A percentile compares a stretch with the other conserved stretches of the same genome.
phyloP scores from a whole-genome alignment of 2,888 invertebrate genomes.

The Scelioninae gen. 1 region DNA sequence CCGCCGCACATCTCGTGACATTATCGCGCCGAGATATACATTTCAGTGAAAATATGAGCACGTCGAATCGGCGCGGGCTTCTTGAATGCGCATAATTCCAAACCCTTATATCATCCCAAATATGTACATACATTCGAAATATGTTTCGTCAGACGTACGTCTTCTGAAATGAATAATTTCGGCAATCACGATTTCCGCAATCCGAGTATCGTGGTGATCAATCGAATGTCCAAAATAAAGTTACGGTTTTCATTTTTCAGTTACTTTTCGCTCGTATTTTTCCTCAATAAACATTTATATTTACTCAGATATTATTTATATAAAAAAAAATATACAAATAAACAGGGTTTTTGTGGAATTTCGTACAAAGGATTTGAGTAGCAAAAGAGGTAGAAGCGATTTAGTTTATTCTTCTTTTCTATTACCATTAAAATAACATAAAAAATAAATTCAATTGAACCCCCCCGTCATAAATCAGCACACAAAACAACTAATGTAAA shows the following conservation, averaged over 20 bases:
- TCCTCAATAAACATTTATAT: too few relatives aligned
- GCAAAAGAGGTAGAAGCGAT: too few relatives aligned
- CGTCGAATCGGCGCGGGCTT: slow-evolving; percentile 28
- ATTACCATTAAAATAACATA: too few relatives aligned
- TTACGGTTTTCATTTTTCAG: slow-evolving; percentile 1
- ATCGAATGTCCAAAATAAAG: slow-evolving; percentile 10
- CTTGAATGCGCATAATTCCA: slow-evolving; percentile 54
- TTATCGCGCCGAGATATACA: slow-evolving; percentile 53
- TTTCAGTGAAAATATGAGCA: slow-evolving; percentile 54
- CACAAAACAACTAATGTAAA: slow-evolving; percentile 47
- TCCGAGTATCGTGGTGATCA: slow-evolving; percentile 7
- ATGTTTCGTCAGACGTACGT: slow-evolving; percentile 40
- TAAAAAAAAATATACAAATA: too few relatives aligned
- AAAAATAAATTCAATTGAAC: too few relatives aligned
- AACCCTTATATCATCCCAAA: slow-evolving; percentile 54
- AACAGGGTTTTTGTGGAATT: too few relatives aligned
- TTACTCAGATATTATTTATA: too few relatives aligned
- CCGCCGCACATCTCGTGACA: slow-evolving; percentile 45
- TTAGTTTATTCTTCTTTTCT: too few relatives aligned
- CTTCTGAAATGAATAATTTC: slow-evolving; percentile 43
- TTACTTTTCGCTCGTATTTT: not conserved
- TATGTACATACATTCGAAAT: slow-evolving; percentile 43
- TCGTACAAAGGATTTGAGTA: too few relatives aligned
- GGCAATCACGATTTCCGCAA: slow-evolving; percentile 40
- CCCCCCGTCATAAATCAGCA: slow-evolving; percentile 46